Evolutionary conservation across 2,797 vertebrate genomes (phyloP).

Genomic region (Eulemur albifrons): DNA sequence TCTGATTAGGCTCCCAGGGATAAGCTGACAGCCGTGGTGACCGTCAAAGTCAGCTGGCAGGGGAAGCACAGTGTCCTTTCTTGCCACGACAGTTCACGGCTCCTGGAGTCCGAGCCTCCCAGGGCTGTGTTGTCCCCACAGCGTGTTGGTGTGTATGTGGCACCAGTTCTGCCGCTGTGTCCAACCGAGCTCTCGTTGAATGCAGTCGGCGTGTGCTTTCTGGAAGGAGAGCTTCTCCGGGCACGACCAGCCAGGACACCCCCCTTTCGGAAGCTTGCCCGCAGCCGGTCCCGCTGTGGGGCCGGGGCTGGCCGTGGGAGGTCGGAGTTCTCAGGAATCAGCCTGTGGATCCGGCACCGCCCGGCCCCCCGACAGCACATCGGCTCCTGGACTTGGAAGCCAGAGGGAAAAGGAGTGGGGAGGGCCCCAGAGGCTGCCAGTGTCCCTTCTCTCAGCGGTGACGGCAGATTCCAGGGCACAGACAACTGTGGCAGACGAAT

Average conservation of each 20-base stretch:
- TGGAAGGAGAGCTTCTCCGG: rapidly evolving
- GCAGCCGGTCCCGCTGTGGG: background rate
- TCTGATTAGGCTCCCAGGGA: rapidly evolving
- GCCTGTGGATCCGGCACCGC: rapidly evolving
- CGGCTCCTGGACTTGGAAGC: background rate
- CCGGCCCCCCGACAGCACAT: background rate
- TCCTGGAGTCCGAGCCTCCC: too few relatives aligned
- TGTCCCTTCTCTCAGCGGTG: rapidly evolving
- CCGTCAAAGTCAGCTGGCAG: too few relatives aligned
- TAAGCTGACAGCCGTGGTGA: background rate
- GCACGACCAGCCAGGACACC: rapidly evolving
- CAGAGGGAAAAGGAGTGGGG: rapidly evolving
- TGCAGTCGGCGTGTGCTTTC: background rate
- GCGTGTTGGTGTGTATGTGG: rapidly evolving
- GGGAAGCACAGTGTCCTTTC: background rate
- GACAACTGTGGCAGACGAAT: background rate
- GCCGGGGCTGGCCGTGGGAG: background rate
- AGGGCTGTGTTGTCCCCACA: background rate
- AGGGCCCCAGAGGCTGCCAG: too few relatives aligned
- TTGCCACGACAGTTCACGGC: rapidly evolving
- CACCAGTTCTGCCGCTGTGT: rapidly evolving
- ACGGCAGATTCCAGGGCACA: too few relatives aligned
- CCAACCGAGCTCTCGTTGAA: rapidly evolving
- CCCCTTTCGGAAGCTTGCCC: background rate
- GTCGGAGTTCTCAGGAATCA: too few relatives aligned